These are phyloP conservation scores for Megaptera novaeangliae DNA, from an alignment of 2,113 vertebrate species.

Conservation along the genomic window DNA sequence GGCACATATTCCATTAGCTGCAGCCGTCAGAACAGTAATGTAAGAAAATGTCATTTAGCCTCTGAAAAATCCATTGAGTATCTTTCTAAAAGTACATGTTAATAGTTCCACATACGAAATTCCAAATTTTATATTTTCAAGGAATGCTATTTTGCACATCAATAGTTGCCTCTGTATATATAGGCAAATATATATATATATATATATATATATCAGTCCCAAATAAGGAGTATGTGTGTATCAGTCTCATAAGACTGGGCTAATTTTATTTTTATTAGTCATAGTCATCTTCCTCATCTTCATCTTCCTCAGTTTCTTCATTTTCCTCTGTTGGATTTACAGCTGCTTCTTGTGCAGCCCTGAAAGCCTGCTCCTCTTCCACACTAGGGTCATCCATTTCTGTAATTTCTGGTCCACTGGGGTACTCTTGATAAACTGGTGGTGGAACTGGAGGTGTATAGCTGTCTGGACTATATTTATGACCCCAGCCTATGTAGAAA, in stretches of 20 bases:
- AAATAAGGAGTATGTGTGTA: background rate
- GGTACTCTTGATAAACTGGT: slow-evolving; percentile 82
- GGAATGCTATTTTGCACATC: background rate
- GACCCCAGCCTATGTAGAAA: slow-evolving; percentile 95
- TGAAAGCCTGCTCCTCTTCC: slow-evolving; percentile 87
- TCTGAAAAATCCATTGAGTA: background rate
- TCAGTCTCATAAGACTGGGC: background rate
- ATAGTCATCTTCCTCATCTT: slow-evolving; percentile 82
- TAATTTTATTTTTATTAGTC: background rate
- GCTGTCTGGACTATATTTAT: slow-evolving; percentile 86
- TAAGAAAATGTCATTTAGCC: background rate
- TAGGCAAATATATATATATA: no score
- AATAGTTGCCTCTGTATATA: background rate
- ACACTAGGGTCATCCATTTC: slow-evolving; percentile 88
- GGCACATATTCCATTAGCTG: background rate
- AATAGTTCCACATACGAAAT: background rate
- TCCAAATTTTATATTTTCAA: background rate
- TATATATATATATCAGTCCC: background rate
- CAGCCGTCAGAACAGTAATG: background rate
- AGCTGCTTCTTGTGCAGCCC: slow-evolving; percentile 81
- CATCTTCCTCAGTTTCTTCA: slow-evolving; percentile 83
- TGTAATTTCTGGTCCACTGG: slow-evolving; percentile 83
- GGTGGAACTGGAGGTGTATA: slow-evolving; percentile 82
- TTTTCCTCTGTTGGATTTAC: slow-evolving; percentile 78
- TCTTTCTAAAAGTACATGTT: background rate